phyloP scores from a whole-genome alignment of 1,140 invertebrate species.

The Drosophila paulistorum region DNA sequence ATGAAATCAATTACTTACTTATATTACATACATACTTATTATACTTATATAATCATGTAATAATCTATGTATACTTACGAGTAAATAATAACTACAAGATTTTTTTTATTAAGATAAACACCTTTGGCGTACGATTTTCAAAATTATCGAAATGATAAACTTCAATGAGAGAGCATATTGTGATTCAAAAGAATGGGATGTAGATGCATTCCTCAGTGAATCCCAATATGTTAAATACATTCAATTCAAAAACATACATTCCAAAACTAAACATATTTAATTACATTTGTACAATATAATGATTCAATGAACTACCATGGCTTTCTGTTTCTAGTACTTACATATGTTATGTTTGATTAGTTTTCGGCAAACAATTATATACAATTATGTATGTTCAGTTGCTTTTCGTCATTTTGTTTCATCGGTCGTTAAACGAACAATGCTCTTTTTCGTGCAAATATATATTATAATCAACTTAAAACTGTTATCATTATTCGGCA shows the following conservation, averaged over 20 bases:
- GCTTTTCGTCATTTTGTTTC: slow-evolving; percentile 67
- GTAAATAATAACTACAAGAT: slow-evolving; percentile 60
- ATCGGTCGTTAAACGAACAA: slow-evolving; percentile 62
- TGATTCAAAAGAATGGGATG: slow-evolving; percentile 34
- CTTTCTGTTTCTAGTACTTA: slow-evolving; percentile 71
- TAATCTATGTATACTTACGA: slow-evolving; percentile 48
- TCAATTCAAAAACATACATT: neutral
- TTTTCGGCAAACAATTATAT: slow-evolving; percentile 67
- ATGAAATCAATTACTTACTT: neutral
- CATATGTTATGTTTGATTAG: slow-evolving; percentile 57
- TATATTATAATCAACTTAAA: neutral
- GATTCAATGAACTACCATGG: slow-evolving; percentile 64
- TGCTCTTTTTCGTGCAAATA: slow-evolving; percentile 39
- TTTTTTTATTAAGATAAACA: slow-evolving; percentile 82
- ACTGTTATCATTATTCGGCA: slow-evolving; percentile 36
- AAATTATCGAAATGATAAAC: slow-evolving; percentile 46
- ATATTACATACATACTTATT: neutral
- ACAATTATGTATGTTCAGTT: slow-evolving; percentile 58
- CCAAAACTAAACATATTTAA: neutral
- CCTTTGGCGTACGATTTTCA: slow-evolving; percentile 73
- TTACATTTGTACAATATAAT: slow-evolving; percentile 16
- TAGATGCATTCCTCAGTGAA: slow-evolving; percentile 23
- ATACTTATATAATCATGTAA: slow-evolving; percentile 11
- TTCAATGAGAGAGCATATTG: slow-evolving; percentile 48
- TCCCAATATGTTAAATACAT: slow-evolving; percentile 51